phyloP scores from a whole-genome alignment of 2,113 vertebrate genomes.

The Dicentrarchus labrax region DNA sequence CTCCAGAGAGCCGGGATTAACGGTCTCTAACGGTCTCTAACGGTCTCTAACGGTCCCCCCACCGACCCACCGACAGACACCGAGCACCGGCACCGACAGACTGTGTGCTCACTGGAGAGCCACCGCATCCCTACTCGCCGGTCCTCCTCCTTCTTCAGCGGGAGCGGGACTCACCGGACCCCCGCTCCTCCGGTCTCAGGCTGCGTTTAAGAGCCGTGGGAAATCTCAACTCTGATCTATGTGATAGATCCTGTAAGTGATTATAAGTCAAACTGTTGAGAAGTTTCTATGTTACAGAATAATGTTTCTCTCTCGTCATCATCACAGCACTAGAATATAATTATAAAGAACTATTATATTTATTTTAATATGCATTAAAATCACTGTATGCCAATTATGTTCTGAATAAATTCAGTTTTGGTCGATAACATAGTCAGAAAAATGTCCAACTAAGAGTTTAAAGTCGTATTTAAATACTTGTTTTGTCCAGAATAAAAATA shows the following conservation, averaged over 20 bases:
- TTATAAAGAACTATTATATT: no score
- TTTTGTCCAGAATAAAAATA: not conserved
- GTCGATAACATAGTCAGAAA: not conserved
- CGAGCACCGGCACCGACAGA: not conserved
- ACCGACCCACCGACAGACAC: constrained; percentile 5
- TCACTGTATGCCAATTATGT: not conserved
- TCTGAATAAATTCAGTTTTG: not conserved
- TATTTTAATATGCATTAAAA: no score
- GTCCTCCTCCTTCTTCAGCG: constrained; percentile 46
- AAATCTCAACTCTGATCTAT: not conserved
- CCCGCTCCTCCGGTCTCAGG: not conserved
- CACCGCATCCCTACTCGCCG: constrained; percentile 46
- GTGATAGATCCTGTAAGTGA: no score
- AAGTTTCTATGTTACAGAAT: no score
- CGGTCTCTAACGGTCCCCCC: not conserved
- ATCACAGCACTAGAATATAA: no score
- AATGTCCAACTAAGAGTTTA: not conserved
- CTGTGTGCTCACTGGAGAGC: constrained; percentile 39
- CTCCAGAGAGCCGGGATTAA: constrained; percentile 4
- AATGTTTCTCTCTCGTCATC: no score
- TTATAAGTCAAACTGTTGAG: no score
- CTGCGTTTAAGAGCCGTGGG: constrained; percentile 13
- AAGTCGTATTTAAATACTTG: not conserved
- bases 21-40: no score
- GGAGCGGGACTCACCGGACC: constrained; percentile 7